Evolutionary conservation across 2,113 vertebrate genomes (phyloP), one percentile per base, ranked within the genome.

Genomic region (Thunnus thynnus): DNA sequence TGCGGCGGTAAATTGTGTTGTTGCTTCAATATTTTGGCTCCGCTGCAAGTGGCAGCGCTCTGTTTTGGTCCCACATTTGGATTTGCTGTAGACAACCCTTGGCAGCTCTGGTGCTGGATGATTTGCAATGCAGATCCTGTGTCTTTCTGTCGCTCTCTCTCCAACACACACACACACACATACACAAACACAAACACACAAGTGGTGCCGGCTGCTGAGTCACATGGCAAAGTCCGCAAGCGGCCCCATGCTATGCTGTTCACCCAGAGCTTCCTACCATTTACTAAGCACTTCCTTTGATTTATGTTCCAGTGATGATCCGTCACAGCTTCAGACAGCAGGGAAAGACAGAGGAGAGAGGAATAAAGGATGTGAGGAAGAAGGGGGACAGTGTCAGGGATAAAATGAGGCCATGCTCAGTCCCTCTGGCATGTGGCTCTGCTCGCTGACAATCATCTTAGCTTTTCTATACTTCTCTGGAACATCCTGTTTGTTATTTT

Each of bases 61-160:
- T 66, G 79, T 71, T 83, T 74, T 77, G 7, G 60, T 72, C 64
- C 36, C 17, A 9, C 47, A 16, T 84, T 76, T 80, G 67, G 60
- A 61, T 73, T 68, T 83, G 76, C 67, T 58, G 57, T 58, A 2
- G 44, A 77, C 18, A 27, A 69, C 58, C n/a, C 76, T 80, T 71
- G 72, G 72, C 82, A 66, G 72, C 83, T 73, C 47, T 16, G 60
- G 66, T 73, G 72, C 50, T 54, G 44, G 64, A 67, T 70, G 3
- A 85, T 85, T 87, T 86, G 82, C 87, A 82, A 70, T 83, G 60
- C 86, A 89, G 87, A 87, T 87, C 50, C 30, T 55, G 25, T 73
- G 75, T 75, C 44, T 63, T 51, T 74, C 44, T 52, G 22, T 48
- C 0, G 20, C 58, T 3, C 63, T 17, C 41, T 32, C 46, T 44